Base-by-base conservation (phyloP, 23 tunicate species). In the Ciona savignyi region DNA sequence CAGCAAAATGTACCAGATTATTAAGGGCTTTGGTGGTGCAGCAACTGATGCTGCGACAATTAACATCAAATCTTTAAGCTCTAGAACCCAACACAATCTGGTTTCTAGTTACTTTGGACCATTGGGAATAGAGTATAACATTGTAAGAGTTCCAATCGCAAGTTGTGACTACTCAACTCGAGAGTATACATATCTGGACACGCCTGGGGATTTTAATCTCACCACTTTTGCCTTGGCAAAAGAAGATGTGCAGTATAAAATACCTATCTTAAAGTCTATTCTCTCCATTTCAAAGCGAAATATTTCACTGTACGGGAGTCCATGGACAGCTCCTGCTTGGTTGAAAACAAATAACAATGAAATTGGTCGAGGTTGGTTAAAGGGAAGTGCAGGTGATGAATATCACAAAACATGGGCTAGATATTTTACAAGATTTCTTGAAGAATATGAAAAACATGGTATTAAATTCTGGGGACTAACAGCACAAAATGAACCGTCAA, bases 281-380 rank as follows among this genome's bases (percentile, higher is more conserved):
- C 70, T 77, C 25, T 27, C 73, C 0, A 6, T 70, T 26, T 11
- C 88, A 1, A 20, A 63, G 1, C 75, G 65, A 42, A 32, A 73
- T 20, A 29, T 94, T 34, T 80, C 82, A 20, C 66, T 86, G 15
- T 83, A 86, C 70, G 96, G 88, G 25, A 86, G 95, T 68, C 83
- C 95, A 23, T 94, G 99, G 99, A 78, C 99, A 29, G 95, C 94
- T 23, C 99, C 99, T 15, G 94, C 87, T 0, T 94, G 99, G 99
- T 77, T 94, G 86, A 94, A 94, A 75, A 82, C 90, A 27, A 87
- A 74, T 77, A 32, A 76, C 56, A 64, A 83, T 70, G 89, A 77
- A 63, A 83, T 73, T 63, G 99, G 99, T 27, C 35, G 78, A 11
- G 95, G 95, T 20, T 67, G 80, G 74, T 74, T 94, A 62, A 73